Conservation (phyloP, 2,113 vertebrate genomes). For the Gasterosteus nipponicus region DNA sequence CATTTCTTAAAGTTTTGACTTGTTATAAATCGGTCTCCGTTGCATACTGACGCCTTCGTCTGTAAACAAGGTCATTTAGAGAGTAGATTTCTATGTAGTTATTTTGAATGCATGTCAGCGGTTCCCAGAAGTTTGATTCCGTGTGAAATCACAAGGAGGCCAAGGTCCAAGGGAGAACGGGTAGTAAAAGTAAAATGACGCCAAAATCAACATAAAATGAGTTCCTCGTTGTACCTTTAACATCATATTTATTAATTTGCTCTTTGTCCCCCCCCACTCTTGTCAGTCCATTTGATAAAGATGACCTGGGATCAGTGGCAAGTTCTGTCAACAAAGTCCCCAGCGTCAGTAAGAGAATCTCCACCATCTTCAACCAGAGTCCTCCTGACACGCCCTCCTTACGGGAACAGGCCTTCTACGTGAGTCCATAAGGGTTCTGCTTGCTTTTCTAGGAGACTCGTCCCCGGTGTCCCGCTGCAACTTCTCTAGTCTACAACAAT, state of each 20-base stretch:
- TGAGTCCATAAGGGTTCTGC: slow-evolving; percentile 73
- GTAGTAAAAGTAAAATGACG: no score
- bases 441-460: not conserved
- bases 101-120: no score
- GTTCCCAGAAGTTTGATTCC: no score
- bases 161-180: no score
- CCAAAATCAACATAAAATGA: not conserved
- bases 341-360: slow-evolving; percentile 92
- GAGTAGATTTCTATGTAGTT: no score
- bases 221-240: not conserved
- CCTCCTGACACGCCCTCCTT: slow-evolving; percentile 92
- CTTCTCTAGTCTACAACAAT: not conserved
- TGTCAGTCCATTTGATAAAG: slow-evolving; percentile 94
- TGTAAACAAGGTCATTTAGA: no score
- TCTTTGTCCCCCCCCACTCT: not conserved
- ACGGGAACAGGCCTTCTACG: slow-evolving; percentile 94
- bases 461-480: not conserved
- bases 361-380: slow-evolving; percentile 91
- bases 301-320: slow-evolving; percentile 88
- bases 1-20: not conserved
- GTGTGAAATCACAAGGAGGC: no score
- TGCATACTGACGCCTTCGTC: not conserved
- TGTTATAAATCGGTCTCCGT: not conserved
- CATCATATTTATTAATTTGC: not conserved
- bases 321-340: slow-evolving; percentile 90